Percentiles rank a stretch among this genome's conserved stretches.
Conservation (phyloP, 2,797 vertebrate species). For the Chrosomus eos region DNA sequence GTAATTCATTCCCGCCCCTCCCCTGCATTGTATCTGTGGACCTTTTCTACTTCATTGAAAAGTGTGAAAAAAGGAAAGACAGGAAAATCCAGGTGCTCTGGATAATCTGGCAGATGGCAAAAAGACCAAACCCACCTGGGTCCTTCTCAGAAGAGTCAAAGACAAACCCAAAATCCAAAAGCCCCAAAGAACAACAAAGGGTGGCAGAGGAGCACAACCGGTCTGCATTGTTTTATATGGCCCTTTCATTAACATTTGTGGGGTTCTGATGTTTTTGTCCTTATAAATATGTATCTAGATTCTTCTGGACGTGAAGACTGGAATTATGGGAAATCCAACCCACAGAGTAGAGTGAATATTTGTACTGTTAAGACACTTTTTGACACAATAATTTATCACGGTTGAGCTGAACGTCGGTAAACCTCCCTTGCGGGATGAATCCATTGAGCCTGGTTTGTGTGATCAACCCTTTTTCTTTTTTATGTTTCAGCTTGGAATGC, state of each 20-base stretch:
- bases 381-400: slow-evolving; percentile 48
- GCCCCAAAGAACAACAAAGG: slow-evolving; percentile 37
- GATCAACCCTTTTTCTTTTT: slow-evolving; percentile 48
- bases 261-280: slow-evolving; percentile 46
- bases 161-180: slow-evolving; percentile 21
- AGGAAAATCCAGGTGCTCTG: slow-evolving; percentile 32
- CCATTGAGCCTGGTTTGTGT: slow-evolving; percentile 31
- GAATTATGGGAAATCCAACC: slow-evolving; percentile 19
- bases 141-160: slow-evolving; percentile 41
- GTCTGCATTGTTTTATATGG: slow-evolving; percentile 42
- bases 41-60: slow-evolving; percentile 56
- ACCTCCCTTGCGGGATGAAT: slow-evolving; percentile 42
- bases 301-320: slow-evolving; percentile 37
- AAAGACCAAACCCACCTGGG: slow-evolving; percentile 37
- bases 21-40: slow-evolving; percentile 80
- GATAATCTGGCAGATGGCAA: slow-evolving; percentile 37
- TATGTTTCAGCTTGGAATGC: slow-evolving; percentile 51
- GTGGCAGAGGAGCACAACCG: slow-evolving; percentile 46
- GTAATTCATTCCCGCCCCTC: slow-evolving; percentile 76
- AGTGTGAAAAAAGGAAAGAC: slow-evolving; percentile 56
- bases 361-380: slow-evolving; percentile 58
- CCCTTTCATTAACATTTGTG: slow-evolving; percentile 29
- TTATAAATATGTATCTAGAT: slow-evolving; percentile 30
- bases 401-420: slow-evolving; percentile 48
- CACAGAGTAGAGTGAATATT: slow-evolving; percentile 40